Evolutionary conservation across 1,140 invertebrate genomes (phyloP), one percentile per base, ranked within the genome.

Genomic region (Brachionus koreanus): DNA sequence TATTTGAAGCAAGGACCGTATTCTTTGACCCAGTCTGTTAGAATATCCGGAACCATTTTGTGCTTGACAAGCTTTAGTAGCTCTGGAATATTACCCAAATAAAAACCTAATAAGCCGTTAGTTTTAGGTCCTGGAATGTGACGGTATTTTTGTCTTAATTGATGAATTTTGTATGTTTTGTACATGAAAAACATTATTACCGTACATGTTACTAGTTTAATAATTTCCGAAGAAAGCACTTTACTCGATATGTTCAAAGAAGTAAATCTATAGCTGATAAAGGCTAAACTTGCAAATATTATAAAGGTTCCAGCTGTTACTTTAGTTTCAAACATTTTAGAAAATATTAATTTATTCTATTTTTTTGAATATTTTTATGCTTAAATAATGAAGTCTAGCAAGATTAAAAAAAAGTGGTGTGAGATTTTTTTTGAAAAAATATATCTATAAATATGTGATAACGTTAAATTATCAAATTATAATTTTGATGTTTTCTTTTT

Each of bases 61-160:
- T 16, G 23, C n/a, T 46, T 35, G 2, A 77, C 29, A 0, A 77
- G 25, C 0, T 16, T 7, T 61, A 49, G 25, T 5, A 77, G 33
- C 9, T 77, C 74, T 1, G 52, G 52, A 16, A 77, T 52, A 37
- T 77, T 77, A n/a, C 74, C 74, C 9, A 77, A 39, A 61, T 57
- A 77, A 23, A 77, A 77, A 13, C 74, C 74, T 9, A 77, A 23
- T 19, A 77, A 13, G 2, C 74, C 74, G 7, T 52, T 77, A 13
- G 74, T 57, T n/a, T 35, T 61, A 12, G 74, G 74, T 3, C 74
- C 74, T 29, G 74, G 74, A 23, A 77, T 77, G 16, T 77, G 74
- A 16, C 46, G n/a, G 25, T 77, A 77, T 37, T 37, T 77, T 33
- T 33, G 46, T 33, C 74, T 29, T 10, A 77, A 46, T 49, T 29